A percentile compares a stretch with the other conserved stretches of the same genome.
phyloP scores from a whole-genome alignment of 2,113 vertebrate genomes.

The Haliaeetus leucogaster region DNA sequence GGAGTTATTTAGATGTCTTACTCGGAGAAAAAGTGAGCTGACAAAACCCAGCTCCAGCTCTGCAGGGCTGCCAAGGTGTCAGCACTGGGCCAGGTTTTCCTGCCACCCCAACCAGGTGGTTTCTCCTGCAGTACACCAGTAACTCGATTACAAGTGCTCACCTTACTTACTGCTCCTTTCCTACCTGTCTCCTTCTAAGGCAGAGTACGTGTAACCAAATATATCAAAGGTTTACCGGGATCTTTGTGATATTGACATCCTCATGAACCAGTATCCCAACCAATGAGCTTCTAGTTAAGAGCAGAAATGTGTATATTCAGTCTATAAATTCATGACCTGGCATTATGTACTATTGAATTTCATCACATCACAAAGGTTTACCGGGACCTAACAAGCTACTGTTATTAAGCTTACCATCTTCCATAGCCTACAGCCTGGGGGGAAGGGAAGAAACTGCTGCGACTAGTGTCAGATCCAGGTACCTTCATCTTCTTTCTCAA shows the following conservation, averaged over 20 bases:
- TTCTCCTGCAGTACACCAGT: neutral
- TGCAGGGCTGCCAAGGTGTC: neutral
- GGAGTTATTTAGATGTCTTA: neutral
- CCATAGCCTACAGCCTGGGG: neutral
- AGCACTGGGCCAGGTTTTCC: neutral
- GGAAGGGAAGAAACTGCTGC: neutral
- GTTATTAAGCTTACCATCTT: neutral
- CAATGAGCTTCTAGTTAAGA: no score
- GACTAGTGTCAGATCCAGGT: neutral
- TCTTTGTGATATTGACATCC: no score
- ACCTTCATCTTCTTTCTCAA: neutral
- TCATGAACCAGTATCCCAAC: no score
- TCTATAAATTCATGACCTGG: no score
- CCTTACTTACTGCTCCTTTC: neutral
- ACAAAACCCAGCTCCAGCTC: neutral
- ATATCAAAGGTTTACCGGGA: neutral
- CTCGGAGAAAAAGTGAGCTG: neutral
- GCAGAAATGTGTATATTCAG: no score
- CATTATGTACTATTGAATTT: no score
- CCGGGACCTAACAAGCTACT: neutral
- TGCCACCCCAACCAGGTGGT: accelerated
- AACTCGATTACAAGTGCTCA: neutral
- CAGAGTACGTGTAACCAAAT: neutral
- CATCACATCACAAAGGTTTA: no score
- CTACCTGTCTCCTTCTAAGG: neutral